These are phyloP conservation scores for Anadara kagoshimensis DNA, from an alignment of 1,140 invertebrate genomes.

Conservation along the genomic window DNA sequence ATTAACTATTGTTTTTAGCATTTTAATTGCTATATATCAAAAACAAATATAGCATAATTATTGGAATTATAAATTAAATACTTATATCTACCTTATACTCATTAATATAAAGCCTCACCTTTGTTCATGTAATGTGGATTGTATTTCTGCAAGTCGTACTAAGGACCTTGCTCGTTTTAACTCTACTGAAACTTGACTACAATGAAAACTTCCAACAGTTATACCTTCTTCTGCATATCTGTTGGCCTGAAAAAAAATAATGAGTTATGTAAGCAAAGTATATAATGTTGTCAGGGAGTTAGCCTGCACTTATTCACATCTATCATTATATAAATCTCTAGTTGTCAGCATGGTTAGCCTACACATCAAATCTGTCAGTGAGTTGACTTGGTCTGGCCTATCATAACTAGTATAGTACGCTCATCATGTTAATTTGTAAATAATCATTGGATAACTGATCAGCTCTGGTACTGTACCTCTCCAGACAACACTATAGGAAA, in stretches of 20 bases:
- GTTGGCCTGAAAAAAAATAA: slow-evolving; percentile 80
- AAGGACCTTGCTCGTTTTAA: slow-evolving; percentile 94
- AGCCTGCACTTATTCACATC: too few relatives aligned
- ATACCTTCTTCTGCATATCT: slow-evolving; percentile 89
- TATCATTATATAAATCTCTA: not conserved
- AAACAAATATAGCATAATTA: too few relatives aligned
- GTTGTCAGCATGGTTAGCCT: not conserved
- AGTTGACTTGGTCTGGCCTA: too few relatives aligned
- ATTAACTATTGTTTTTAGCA: too few relatives aligned
- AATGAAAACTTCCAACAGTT: slow-evolving; percentile 88
- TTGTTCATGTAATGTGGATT: slow-evolving; percentile 97
- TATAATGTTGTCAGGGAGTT: not conserved
- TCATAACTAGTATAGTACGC: too few relatives aligned
- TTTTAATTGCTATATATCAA: too few relatives aligned
- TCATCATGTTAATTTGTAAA: too few relatives aligned
- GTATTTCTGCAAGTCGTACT: slow-evolving; percentile 95
- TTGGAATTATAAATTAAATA: too few relatives aligned
- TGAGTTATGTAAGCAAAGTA: slow-evolving; percentile 68
- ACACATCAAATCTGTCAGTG: not conserved
- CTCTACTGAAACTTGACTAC: slow-evolving; percentile 94
- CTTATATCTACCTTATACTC: too few relatives aligned
- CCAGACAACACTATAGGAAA: too few relatives aligned
- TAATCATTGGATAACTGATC: too few relatives aligned
- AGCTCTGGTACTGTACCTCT: too few relatives aligned
- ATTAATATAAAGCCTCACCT: slow-evolving; percentile 81